These are phyloP conservation scores for Erebia palarica DNA, from an alignment of 2,888 invertebrate genomes.

Conservation along the genomic window DNA sequence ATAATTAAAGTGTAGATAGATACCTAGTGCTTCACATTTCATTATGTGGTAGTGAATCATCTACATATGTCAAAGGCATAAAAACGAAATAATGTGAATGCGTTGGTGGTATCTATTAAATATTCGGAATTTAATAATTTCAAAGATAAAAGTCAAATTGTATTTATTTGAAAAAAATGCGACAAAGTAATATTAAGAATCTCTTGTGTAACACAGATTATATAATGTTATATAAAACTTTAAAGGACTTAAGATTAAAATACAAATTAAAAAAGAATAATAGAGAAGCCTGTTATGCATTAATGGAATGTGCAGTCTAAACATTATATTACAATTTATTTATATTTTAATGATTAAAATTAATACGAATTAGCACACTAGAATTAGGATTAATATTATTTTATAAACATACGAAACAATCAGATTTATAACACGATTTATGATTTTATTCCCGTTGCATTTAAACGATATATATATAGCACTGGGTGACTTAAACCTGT, in stretches of 20 bases:
- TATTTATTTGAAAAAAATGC: slow-evolving; percentile 6
- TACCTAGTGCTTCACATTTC: too few species aligned
- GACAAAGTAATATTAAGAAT: slow-evolving; percentile 4
- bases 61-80: neutral
- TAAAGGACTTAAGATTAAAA: neutral
- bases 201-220: neutral
- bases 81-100: neutral
- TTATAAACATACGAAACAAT: slow-evolving; percentile 59
- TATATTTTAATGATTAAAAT: slow-evolving; percentile 68
- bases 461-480: slow-evolving; percentile 11
- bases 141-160: too few species aligned
- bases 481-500: too few species aligned
- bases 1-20: too few species aligned
- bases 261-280: slow-evolving; percentile 30
- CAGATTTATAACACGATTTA: slow-evolving; percentile 60
- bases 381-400: slow-evolving; percentile 73
- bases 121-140: too few species aligned
- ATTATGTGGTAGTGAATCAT: too few species aligned
- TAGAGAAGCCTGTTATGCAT: slow-evolving; percentile 75
- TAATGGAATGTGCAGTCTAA: slow-evolving; percentile 75
- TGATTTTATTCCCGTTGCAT: slow-evolving; percentile 51
- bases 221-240: slow-evolving; percentile 2
- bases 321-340: slow-evolving; percentile 68
- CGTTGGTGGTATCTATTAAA: too few species aligned
- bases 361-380: slow-evolving; percentile 82